A percentile compares a stretch with the other conserved stretches of the same genome.
These are phyloP conservation scores for Drosophila limbata DNA, from an alignment of 2,888 invertebrate genomes.

Conservation along the genomic window DNA sequence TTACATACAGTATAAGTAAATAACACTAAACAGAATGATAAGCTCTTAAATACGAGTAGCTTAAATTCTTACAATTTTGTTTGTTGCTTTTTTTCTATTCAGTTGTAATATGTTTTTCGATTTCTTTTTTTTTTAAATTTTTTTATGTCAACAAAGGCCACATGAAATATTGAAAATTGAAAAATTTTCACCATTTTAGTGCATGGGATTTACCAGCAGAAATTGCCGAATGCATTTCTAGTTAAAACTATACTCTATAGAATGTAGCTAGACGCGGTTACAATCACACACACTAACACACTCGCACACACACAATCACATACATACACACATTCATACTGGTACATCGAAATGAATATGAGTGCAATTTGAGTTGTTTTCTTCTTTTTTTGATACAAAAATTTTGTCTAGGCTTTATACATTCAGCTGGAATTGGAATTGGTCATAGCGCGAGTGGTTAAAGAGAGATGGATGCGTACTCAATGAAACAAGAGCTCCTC, in stretches of 20 bases:
- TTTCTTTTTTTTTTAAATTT: conserved; percentile 5
- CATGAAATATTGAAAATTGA: conserved; percentile 75
- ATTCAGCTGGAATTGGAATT: conserved; percentile 54
- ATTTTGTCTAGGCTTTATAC: conserved; percentile 48
- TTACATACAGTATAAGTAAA: conserved; percentile 49
- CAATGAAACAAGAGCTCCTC: conserved; percentile 79
- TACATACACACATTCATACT: conserved; percentile 4
- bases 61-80: conserved; percentile 22
- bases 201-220: conserved; percentile 40
- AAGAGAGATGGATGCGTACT: conserved; percentile 20
- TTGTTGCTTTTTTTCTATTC: conserved; percentile 16
- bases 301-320: conserved; percentile 1
- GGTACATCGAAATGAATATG: conserved; percentile 26
- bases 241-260: conserved; percentile 39
- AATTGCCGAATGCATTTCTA: conserved; percentile 19
- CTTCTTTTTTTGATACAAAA: conserved; percentile 19
- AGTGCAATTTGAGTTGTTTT: conserved; percentile 29
- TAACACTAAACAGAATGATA: conserved; percentile 69
- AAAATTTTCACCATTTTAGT: conserved; percentile 65
- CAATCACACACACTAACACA: conserved; percentile 8
- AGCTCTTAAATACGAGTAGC: conserved; percentile 47
- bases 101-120: conserved; percentile 8
- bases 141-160: conserved; percentile 71
- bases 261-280: conserved; percentile 42
- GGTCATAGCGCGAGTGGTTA: conserved; percentile 38